These are phyloP conservation scores for Drepanosiphum platanoidis DNA, from an alignment of 2,888 invertebrate species.

Conservation along the genomic window DNA sequence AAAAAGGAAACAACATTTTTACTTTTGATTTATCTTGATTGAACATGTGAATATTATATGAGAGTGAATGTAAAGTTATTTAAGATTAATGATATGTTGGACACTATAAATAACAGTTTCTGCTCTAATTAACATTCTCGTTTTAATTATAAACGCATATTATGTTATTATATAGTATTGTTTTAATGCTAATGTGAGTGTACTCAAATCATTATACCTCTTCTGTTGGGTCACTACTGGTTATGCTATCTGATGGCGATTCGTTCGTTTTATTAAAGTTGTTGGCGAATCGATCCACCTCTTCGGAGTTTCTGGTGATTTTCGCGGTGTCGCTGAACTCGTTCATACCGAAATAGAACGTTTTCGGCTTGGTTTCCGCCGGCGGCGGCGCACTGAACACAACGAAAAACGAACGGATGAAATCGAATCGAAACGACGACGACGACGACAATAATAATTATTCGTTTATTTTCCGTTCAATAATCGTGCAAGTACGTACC, in stretches of 20 bases:
- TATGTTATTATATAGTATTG: not conserved
- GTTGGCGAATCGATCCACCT: slow-evolving; percentile 67
- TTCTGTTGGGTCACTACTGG: slow-evolving; percentile 64
- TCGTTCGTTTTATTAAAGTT: slow-evolving; percentile 65
- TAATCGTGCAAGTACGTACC: not conserved
- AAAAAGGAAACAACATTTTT: not conserved
- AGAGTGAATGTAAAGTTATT: not conserved
- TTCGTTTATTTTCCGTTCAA: too few relatives aligned
- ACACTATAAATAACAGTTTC: not conserved
- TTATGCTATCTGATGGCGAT: slow-evolving; percentile 66
- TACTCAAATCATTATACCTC: slow-evolving; percentile 56
- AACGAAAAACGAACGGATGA: not conserved
- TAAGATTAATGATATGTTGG: not conserved
- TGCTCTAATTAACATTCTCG: not conserved
- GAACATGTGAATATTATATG: not conserved
- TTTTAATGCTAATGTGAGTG: not conserved
- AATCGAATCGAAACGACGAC: not conserved
- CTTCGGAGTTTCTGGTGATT: slow-evolving; percentile 64
- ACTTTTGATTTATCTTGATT: not conserved
- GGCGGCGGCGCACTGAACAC: slow-evolving; percentile 21
- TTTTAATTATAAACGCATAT: not conserved
- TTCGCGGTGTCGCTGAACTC: slow-evolving; percentile 66
- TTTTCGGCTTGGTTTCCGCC: slow-evolving; percentile 69
- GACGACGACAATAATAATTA: too few relatives aligned
- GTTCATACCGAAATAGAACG: slow-evolving; percentile 85